Evolutionary conservation across 2,888 invertebrate genomes (phyloP), one percentile per base, ranked within the genome.

Genomic region (Branchellion lobata): DNA sequence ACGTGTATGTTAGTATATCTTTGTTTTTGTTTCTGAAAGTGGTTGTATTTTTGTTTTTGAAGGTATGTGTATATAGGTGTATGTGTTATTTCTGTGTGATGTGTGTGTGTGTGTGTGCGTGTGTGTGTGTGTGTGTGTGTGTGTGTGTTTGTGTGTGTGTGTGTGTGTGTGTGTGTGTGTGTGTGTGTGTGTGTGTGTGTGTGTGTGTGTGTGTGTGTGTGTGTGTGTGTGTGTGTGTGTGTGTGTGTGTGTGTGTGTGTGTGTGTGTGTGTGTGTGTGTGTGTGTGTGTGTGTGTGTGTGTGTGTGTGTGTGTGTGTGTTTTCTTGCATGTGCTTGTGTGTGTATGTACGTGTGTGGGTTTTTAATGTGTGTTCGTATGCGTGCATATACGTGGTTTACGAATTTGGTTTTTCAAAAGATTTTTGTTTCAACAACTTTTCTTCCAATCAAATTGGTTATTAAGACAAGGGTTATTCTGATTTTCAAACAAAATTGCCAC

Each of bases 151-250:
- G 65, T 14, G 47, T 47, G 47, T 47, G 47, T 47, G 18, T 47
- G 18, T 47, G 8, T 47, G 8, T 47, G 47, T 47, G 8, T 47
- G 47, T 47, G 47, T 47, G 47, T 47, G 18, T 47, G 75, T 76
- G 47, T 77, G 69, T 65, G 33, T 80, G 69, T 73, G 24, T 0
- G 65, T 71, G 71, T 77, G 51, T 69, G 71, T 78, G 33, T 77
- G 71, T 80, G 34, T 79, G 65, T 76, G 36, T 75, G 79, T 76
- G 36, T 75, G 65, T 61, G 53, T 57, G 79, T 76, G 53, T 75
- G 75, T 75, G 51, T 80, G 77, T 78, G 40, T 40, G 74, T 74
- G 1, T 80, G 75, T 69, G 34, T 80, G 57, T 53, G 36, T 65
- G 65, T 72, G 40, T 78, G 3, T 72, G 29, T 72, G 72, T 72